Evolutionary conservation across 1,140 invertebrate genomes (phyloP).

Genomic region (Temnothorax curvispinosus): DNA sequence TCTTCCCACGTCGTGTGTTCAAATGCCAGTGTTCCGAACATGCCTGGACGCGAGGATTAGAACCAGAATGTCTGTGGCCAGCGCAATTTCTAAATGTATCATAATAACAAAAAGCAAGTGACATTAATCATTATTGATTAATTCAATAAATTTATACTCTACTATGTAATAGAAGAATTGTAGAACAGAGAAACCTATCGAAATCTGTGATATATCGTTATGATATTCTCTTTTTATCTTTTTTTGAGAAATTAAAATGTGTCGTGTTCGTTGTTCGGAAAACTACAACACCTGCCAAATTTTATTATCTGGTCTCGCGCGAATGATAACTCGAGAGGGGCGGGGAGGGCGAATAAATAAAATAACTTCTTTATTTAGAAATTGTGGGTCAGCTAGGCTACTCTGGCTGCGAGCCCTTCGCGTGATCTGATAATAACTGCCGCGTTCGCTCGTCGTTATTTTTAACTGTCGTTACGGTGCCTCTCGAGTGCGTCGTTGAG

Average conservation of each 20-base stretch:
- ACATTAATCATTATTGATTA: no score
- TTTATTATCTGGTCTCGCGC: background rate
- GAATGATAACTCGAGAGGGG: background rate
- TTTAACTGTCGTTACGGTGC: slow-evolving; percentile 34
- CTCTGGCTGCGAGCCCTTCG: background rate
- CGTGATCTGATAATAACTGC: background rate
- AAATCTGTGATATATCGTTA: background rate
- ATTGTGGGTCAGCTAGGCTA: background rate
- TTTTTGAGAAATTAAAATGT: background rate
- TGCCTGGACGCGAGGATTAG: background rate
- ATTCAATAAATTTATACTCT: no score
- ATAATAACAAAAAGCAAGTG: background rate
- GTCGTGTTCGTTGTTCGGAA: background rate
- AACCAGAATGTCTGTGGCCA: background rate
- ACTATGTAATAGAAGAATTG: no score
- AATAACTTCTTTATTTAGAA: slow-evolving; percentile 1
- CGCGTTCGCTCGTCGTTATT: slow-evolving; percentile 16
- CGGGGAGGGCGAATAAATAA: background rate
- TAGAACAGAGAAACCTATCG: no score
- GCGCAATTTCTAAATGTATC: background rate
- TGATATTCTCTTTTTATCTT: background rate
- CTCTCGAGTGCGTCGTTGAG: background rate
- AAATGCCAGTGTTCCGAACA: slow-evolving; percentile 12
- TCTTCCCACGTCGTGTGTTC: background rate
- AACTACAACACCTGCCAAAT: background rate